Evolutionary conservation across 2,113 vertebrate genomes (phyloP).

Genomic region (Mixornis gularis): DNA sequence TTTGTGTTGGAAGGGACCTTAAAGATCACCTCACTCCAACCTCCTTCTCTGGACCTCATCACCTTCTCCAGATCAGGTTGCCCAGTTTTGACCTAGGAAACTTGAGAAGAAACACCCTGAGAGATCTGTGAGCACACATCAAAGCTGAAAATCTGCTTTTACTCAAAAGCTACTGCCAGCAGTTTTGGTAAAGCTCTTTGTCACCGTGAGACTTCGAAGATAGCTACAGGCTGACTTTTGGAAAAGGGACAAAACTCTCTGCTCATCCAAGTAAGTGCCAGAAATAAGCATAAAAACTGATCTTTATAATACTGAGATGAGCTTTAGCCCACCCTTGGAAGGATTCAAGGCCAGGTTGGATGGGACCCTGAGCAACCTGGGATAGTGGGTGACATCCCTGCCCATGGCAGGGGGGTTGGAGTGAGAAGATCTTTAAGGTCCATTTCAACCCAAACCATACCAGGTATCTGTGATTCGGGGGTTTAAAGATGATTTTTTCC

Average conservation of each 20-base stretch:
- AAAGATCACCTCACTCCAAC: neutral
- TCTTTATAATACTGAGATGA: neutral
- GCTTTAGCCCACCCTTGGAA: neutral
- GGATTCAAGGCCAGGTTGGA: neutral
- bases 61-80: neutral
- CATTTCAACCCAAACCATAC: neutral
- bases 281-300: neutral
- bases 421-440: neutral
- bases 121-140: neutral
- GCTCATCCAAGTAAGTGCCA: slow-evolving; percentile 43
- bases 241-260: neutral
- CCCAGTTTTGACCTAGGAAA: neutral
- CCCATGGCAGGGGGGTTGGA: no score
- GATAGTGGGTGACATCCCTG: neutral
- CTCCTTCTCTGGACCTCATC: neutral
- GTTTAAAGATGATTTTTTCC: neutral
- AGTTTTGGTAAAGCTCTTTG: slow-evolving; percentile 14
- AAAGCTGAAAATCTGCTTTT: neutral
- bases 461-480: neutral
- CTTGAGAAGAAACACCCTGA: neutral
- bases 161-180: neutral
- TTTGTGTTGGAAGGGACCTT: neutral
- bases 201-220: neutral
- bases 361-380: neutral
- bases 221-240: neutral